phyloP scores from a whole-genome alignment of 2,113 vertebrate genomes.

The Pseudorectes ferrugineus region DNA sequence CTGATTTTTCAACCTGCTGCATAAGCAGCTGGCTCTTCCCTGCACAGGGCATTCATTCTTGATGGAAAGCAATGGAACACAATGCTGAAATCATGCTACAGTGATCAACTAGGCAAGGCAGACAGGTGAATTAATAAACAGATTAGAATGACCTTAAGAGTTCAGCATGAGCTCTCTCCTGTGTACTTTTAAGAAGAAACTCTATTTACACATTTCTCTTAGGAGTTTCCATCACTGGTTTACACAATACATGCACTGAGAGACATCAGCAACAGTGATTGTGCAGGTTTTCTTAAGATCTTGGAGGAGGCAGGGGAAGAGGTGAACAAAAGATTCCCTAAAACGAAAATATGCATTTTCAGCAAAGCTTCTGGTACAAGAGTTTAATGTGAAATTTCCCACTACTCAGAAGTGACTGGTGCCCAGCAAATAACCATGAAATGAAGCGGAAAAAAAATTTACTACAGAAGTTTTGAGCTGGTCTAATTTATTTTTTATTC shows the following conservation, averaged over 20 bases:
- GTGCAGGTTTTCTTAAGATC: not conserved
- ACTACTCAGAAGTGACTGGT: not conserved
- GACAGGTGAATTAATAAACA: not conserved
- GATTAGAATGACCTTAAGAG: not conserved
- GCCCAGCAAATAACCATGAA: not conserved
- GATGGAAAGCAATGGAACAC: not conserved
- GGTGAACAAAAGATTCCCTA: not conserved
- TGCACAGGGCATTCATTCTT: not conserved
- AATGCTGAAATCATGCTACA: not conserved
- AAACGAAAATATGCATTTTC: not conserved
- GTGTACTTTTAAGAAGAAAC: not conserved
- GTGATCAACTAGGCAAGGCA: not conserved
- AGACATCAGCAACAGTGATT: not conserved
- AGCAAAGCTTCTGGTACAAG: not conserved
- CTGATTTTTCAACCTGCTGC: not conserved
- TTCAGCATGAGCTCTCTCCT: not conserved
- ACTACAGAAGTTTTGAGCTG: not conserved
- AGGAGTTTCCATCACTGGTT: not conserved
- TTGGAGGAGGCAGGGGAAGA: not conserved
- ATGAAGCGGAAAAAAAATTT: not conserved
- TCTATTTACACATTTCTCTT: not conserved
- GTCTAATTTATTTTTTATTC: not conserved
- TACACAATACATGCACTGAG: not conserved
- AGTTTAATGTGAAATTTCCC: not conserved
- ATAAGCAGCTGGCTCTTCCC: not conserved